Base-by-base conservation (phyloP, 2,888 invertebrate species). In the Punctoribates punctum region DNA sequence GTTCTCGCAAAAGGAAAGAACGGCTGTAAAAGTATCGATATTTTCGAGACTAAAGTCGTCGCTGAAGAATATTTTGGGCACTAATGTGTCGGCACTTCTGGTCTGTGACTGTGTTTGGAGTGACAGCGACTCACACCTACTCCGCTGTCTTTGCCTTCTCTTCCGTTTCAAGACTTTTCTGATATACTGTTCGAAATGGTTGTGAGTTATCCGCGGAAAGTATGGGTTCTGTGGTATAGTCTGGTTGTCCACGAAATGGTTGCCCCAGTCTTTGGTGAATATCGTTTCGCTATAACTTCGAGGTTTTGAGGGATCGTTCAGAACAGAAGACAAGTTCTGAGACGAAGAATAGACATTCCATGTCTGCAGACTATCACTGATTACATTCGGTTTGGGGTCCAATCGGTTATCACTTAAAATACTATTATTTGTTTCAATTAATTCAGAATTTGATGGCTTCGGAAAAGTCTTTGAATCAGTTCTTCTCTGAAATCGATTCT, bases 231-330 rank as follows among this genome's bases (percentile, higher is more conserved):
- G 89, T 54, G 89, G 88, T 81, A 96, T 88, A 67, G 89, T 88
- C 34, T 88, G 86, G 57, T 81, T 90, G 79, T 96, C 96, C 25
- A 94, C 88, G 85, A 99, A 99, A 77, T 89, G 88, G 82, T 96
- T 96, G 65, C 99, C 98, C 98, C 98, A 99, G 78, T 95, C 95
- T 84, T 94, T 94, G 0, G 96, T 96, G 82, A 99, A 96, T 83
- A 99, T 65, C 29, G 67, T 94, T 84, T 96, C 88, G 81, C 83
- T 92, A 85, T 95, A 97, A 80, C 95, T 91, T 82, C 91, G 90
- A 46, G 83, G 82, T 42, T 85, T 83, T 79, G 91, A 90, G 0
- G 97, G 97, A 85, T 98, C 96, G 85, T 96, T 97, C 78, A 98
- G 87, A 80, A 95, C 95, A 77, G 96, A 95, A 51, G 97, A 94